Evolutionary conservation across 2,888 invertebrate species (phyloP), one percentile per base, ranked within the genome.

Genomic region (Torymus texanus): DNA sequence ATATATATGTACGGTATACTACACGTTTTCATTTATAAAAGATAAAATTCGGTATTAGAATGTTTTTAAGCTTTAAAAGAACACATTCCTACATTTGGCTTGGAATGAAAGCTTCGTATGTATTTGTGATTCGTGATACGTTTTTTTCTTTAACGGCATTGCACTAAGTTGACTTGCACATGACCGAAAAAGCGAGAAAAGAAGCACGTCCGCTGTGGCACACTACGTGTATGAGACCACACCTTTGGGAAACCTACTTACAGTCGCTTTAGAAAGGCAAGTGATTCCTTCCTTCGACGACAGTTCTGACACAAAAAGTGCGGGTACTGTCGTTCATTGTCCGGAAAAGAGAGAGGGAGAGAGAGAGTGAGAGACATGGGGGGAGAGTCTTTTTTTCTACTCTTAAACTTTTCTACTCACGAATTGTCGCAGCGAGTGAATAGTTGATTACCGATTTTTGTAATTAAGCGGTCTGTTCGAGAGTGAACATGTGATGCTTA

Each of bases 181-280:
- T 59, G 77, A 62, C 63, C 65, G 16, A 24, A 59, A 0, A 61
- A 61, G 13, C 18, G 24, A 65, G 58, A 51, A 77, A 50, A 8
- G n/a, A n/a, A 2, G n/a, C 21, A 65, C 62, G 14, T 71, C 58
- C 24, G 61, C 8, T 8, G 41, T 41, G 41, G 41, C 41, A 41
- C 8, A 41, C 41, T 41, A 65, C 71, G n/a, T 68, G 56, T 56
- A 67, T 70, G 63, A 51, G 41, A 56, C 18, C 70, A 29, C 63
- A 50, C 56, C 70, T 77, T 71, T 67, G 58, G 66, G 70, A 71
- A 77, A 77, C 76, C 71, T 71, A 71, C 58, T 71, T 71, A 63
- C 63, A 24, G 8, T 83, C 70, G 10, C 16, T 86, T 87, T 87
- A 86, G 87, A 87, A 88, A 88, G 87, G 87, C 86, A 82, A 85